Evolutionary conservation across 2,113 vertebrate genomes (phyloP), one percentile per base, ranked within the genome.

Genomic region (Oenanthe oenanthe): DNA sequence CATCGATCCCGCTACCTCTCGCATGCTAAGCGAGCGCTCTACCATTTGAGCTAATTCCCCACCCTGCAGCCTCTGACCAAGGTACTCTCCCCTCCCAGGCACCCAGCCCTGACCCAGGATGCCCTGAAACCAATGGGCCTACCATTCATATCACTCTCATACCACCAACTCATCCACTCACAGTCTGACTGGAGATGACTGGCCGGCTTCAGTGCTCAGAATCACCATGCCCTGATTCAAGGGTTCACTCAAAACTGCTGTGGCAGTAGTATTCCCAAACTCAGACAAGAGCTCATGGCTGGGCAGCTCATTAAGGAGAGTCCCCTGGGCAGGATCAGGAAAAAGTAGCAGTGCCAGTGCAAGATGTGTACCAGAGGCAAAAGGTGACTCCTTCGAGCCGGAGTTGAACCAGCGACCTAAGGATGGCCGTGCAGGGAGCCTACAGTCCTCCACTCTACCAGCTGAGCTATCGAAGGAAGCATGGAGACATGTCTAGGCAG

Each of bases 371-470:
- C 42, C 42, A 42, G 42, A 42, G 42, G 42, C 42, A 42, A 42
- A 42, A 42, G 42, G 42, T 42, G 42, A 36, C 34, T 96, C 89
- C 88, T 93, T 88, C 68, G 48, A 96, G 92, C 88, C 16, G 4
- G 85, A 96, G 36, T 80, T 88, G 85, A 95, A 94, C 92, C 90
- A 95, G 90, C 40, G 12, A 95, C 95, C 95, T 96, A 96, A 93
- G 78, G 62, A 83, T 95, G 34, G 34, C 34, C 34, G 8, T 36
- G 34, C 34, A 36, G 34, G 34, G 34, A 77, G 22, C 5, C 98
- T 98, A 99, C 98, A 98, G 98, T 98, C 98, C 98, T 98, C 63
- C 96, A 82, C 98, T 99, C 98, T 98, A 98, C 98, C 98, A 98
- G 97, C 98, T 98, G 98, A 98, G 98, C 98, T 98, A 99, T 98